Evolutionary conservation across 2,888 invertebrate genomes (phyloP).

Genomic region (Mystacides longicornis): DNA sequence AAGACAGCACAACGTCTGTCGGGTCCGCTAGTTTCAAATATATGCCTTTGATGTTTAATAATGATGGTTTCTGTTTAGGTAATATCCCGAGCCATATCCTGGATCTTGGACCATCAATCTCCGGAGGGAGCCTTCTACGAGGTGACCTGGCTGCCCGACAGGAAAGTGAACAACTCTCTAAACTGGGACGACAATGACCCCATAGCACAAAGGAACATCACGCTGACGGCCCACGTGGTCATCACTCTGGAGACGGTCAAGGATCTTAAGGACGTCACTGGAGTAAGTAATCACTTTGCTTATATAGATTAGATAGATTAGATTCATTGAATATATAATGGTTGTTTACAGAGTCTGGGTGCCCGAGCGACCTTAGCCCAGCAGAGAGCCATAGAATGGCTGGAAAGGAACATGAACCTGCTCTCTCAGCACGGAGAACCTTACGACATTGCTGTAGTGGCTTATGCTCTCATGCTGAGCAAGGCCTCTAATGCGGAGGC

Average conservation of each 20-base stretch:
- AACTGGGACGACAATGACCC: conserved; percentile 44
- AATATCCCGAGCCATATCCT: conserved; percentile 76
- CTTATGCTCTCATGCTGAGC: conserved; percentile 77
- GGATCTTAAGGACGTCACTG: conserved; percentile 55
- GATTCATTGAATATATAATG: too few species aligned
- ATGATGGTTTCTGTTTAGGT: conserved; percentile 37
- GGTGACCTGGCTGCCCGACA: conserved; percentile 76
- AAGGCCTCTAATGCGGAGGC: conserved; percentile 81
- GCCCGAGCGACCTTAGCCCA: conserved; percentile 70
- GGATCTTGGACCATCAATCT: conserved; percentile 80
- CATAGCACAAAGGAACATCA: conserved; percentile 69
- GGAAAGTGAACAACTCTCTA: conserved; percentile 75
- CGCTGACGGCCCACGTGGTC: conserved; percentile 88
- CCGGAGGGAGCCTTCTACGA: conserved; percentile 85
- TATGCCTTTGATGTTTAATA: too few species aligned
- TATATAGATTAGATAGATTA: too few species aligned
- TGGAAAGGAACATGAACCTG: conserved; percentile 74
- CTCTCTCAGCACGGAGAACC: conserved; percentile 65
- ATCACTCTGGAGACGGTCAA: conserved; percentile 80
- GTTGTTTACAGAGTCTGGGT: conserved; percentile 57
- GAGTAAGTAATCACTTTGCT: too few species aligned
- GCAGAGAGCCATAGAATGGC: conserved; percentile 67
- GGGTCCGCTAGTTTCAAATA: too few species aligned
- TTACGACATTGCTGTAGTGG: conserved; percentile 81
- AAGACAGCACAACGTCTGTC: too few species aligned